Evolutionary conservation across 2,113 vertebrate genomes (phyloP), one percentile per base, ranked within the genome.

Genomic region (Sardina pilchardus): DNA sequence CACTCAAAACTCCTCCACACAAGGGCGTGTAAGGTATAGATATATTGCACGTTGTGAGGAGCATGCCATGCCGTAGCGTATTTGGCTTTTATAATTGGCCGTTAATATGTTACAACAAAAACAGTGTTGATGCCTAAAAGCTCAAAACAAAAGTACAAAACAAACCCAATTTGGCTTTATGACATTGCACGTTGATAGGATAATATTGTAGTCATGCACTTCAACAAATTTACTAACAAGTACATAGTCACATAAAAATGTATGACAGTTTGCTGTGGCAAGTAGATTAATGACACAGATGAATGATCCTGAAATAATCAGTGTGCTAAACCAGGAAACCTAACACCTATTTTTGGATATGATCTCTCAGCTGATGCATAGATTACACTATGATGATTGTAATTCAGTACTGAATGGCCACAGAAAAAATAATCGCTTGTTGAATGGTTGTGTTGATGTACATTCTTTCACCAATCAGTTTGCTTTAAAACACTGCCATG

Each of bases 11-110:
- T 3, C 34, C 71, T 36, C 71, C 71, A 78, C 71, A 78, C 3
- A 14, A 4, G 71, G 71, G 39, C 30, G 71, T 78, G 71, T 78
- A 78, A 78, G 71, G 71, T 78, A 78, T 78, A 78, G 71, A 78
- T 78, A 19, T 75, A 39, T 78, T 78, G 30, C 71, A 78, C 17
- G 71, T 78, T 34, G 12, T 78, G 71, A 17, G 34, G 71, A 36
- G 71, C 71, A 78, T 78, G 71, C 10, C 71, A 34, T 34, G 36
- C 30, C 30, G n/a, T 30, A 30, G 63, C 34, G 34, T 78, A 34
- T 78, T 36, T 78, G 26, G 17, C 71, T 78, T 30, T 71, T 78
- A 39, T 78, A 30, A 78, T 30, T 78, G 4, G 12, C 17, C 30
- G 2, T 39, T 71, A 16, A 75, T 36, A 36, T 78, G 59, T 36